Evolutionary conservation across 2,113 vertebrate genomes (phyloP), one percentile per base, ranked within the genome.

Genomic region (Macrotis lagotis): DNA sequence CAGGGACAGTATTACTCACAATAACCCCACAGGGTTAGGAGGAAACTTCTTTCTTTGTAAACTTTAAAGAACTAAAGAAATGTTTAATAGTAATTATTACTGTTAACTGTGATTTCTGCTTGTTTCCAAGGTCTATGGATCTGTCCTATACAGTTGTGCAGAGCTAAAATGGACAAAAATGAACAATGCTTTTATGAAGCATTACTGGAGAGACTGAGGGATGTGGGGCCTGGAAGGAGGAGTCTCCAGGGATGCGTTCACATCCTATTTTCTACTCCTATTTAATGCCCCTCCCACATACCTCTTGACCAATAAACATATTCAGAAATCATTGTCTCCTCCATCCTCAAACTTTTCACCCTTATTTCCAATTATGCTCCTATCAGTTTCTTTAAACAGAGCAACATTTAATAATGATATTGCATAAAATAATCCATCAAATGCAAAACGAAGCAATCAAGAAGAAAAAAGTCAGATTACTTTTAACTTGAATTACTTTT

Each of bases 321-420:
- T 8, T 26, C 53, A 92, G 8, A 59, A n/a, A 49, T 0, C 93
- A 44, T 48, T 91, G 53, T 89, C 31, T 89, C 31, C 26, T 9
- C 83, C 55, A 48, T 2, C 47, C 22, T 16, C 83, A 19, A 28
- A n/a, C 50, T 50, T 37, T 93, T 92, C 44, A n/a, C 66, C n/a
- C 66, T 47, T 55, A 83, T 51, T 95, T 92, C 91, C 3, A n/a
- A 8, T 96, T 48, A 88, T 89, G 93, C 90, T 91, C 37, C 31
- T 55, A 49, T 1, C 8, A 31, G 25, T 10, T 50, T 93, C 48
- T 90, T 48, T n/a, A 24, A 92, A 92, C 2, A 59, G 7, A 2
- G 89, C 26, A 28, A 92, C 9, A 44, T 26, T 24, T 24, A 92
- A 55, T 37, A 53, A 31, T 0, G 28, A 48, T 4, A 25, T 8